Percentiles rank a stretch among this genome's conserved stretches.
These are phyloP conservation scores for Psittacus erithacus DNA, from an alignment of 2,113 vertebrate genomes.

Conservation along the genomic window DNA sequence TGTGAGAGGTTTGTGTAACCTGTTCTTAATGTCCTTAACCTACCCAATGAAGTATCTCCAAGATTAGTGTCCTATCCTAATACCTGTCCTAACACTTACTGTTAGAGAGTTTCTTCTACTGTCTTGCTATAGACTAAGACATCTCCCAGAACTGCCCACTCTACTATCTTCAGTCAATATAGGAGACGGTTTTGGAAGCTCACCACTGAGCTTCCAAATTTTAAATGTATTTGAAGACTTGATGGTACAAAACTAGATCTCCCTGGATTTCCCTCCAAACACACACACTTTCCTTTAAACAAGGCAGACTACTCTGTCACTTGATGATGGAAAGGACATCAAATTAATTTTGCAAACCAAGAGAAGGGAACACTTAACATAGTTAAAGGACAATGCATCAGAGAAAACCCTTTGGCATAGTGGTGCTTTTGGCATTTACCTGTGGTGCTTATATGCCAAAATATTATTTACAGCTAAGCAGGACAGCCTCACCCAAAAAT, in stretches of 20 bases:
- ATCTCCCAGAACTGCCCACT: neutral
- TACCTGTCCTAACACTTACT: neutral
- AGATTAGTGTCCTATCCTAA: neutral
- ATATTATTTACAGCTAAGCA: neutral
- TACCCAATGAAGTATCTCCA: neutral
- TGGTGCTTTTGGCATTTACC: neutral
- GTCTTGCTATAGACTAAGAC: neutral
- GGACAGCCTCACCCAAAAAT: neutral
- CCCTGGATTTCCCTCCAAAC: neutral
- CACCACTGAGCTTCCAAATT: neutral
- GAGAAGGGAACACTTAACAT: neutral
- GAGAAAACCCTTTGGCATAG: neutral
- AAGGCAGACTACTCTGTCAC: neutral
- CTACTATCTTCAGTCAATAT: fast-evolving
- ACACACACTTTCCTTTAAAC: neutral
- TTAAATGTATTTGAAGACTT: neutral
- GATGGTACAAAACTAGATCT: neutral
- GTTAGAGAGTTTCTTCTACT: neutral
- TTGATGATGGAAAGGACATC: neutral
- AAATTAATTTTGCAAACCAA: neutral
- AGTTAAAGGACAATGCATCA: neutral
- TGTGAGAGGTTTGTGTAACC: neutral
- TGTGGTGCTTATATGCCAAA: neutral
- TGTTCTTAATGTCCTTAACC: neutral
- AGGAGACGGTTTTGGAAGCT: neutral